phyloP scores from a whole-genome alignment of 2,888 invertebrate genomes.

The Carabus problematicus region DNA sequence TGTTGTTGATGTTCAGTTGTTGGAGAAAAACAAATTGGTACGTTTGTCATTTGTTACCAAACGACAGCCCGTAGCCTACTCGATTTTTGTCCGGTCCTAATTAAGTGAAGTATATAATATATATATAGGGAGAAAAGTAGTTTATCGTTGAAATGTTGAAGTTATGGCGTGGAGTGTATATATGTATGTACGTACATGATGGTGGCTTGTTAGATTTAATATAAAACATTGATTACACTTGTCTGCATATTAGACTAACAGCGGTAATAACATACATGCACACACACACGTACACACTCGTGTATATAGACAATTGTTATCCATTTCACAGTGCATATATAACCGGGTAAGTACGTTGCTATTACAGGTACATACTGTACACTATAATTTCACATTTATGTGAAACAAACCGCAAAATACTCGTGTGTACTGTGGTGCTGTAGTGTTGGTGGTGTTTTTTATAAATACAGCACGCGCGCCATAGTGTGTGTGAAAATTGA shows the following conservation, averaged over 20 bases:
- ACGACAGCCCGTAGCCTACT: background rate
- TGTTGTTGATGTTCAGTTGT: background rate
- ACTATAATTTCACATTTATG: conserved; percentile 16
- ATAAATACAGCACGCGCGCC: background rate
- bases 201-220: conserved; percentile 17
- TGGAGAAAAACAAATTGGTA: conserved; percentile 6
- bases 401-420: conserved; percentile 11
- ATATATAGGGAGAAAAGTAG: background rate
- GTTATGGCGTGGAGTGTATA: background rate
- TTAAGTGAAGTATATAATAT: background rate
- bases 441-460: background rate
- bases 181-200: background rate
- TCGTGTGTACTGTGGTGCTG: background rate
- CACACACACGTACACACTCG: conserved; percentile 4
- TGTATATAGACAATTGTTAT: background rate
- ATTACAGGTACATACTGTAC: background rate
- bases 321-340: background rate
- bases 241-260: conserved; percentile 37
- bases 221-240: conserved; percentile 39
- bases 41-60: conserved; percentile 3
- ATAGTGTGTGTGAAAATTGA: background rate
- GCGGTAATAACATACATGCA: conserved; percentile 28
- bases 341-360: too few species aligned
- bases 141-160: background rate
- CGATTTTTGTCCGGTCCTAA: background rate